Evolutionary conservation across 2,113 vertebrate species (phyloP).

Genomic region (Atrichornis clamosus): DNA sequence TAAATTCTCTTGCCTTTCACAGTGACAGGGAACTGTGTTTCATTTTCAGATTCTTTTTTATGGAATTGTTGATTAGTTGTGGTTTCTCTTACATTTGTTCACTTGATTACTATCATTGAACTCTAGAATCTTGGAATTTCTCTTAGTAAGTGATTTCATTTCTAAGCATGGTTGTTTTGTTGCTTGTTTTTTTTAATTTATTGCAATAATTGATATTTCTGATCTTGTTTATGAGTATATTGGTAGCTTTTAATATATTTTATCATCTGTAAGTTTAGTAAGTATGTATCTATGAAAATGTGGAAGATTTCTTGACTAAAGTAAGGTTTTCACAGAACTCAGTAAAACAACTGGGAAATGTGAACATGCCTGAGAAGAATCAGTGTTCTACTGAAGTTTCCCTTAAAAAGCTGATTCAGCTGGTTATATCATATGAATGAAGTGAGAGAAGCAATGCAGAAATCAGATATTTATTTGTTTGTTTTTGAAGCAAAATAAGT

Average conservation of each 20-base stretch:
- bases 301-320: background rate
- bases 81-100: background rate
- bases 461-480: background rate
- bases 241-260: background rate
- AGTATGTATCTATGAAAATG: background rate
- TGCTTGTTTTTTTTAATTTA: background rate
- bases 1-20: background rate
- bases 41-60: background rate
- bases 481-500: background rate
- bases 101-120: background rate
- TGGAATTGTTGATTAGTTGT: background rate
- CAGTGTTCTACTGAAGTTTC: background rate
- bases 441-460: background rate
- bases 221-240: background rate
- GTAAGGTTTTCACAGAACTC: background rate
- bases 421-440: background rate
- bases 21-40: background rate
- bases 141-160: background rate
- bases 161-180: background rate
- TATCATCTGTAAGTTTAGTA: too few species aligned
- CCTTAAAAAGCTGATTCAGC: background rate
- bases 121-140: background rate
- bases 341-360: background rate
- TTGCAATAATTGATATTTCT: background rate
- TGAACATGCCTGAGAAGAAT: background rate